Base-by-base conservation (phyloP, 1,140 invertebrate genomes). In the Nixonia krombeini region DNA sequence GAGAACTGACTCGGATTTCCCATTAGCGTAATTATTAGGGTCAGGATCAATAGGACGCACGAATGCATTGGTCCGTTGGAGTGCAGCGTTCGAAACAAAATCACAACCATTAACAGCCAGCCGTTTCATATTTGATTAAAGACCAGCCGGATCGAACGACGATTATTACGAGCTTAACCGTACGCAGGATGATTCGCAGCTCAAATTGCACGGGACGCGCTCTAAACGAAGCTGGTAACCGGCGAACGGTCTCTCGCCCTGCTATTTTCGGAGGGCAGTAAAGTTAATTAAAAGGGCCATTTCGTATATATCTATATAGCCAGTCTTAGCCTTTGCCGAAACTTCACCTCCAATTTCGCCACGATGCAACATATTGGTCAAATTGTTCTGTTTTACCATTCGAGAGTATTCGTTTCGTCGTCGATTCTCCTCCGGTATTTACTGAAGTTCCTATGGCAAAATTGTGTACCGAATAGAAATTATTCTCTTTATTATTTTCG, bases 121-220 rank as follows among this genome's bases (percentile, higher is more conserved):
- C 51, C 58, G 66, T 70, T 70, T 59, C 57, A 59, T 47, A 61
- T 70, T 70, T 70, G 66, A 70, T 70, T 59, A 70, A 70, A 70
- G 61, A 70, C 44, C 67, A 55, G 41, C 42, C 56, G 57, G 51
- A 65, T 64, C 55, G 59, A 56, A 57, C 59, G 59, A 64, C 66
- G 58, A 63, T 70, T 70, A 64, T 70, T 63, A 63, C 50, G 33
- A 28, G 42, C 28, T 40, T 44, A 37, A 59, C 49, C 41, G 57
- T 63, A 53, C 59, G 66, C 59, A 47, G n/a, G 50, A 47, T 44
- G 51, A 68, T 64, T 64, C 66, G 66, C 58, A 59, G 55, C 59
- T 64, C 17, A 70, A 64, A 70, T 70, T 70, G 66, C 66, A 70
- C 64, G 44, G 44, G 49, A 33, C 42, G 44, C 9, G 1, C n/a